Percentiles rank a stretch among this genome's conserved stretches.
These are phyloP conservation scores for Trissolcus japonicus DNA, from an alignment of 2,888 invertebrate genomes.

Conservation along the genomic window DNA sequence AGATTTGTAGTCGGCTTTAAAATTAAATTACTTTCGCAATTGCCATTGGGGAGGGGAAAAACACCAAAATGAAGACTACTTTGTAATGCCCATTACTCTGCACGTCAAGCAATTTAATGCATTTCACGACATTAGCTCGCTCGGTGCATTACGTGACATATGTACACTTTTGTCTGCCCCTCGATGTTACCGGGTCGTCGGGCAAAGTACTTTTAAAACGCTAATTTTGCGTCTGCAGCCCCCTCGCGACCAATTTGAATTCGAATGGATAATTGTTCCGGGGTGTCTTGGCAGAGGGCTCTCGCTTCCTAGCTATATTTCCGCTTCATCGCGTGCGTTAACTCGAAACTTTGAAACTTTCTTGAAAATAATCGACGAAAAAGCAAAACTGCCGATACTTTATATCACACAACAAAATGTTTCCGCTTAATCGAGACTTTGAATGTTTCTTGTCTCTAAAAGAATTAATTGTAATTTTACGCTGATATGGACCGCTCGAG, in stretches of 20 bases:
- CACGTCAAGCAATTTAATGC: conserved; percentile 29
- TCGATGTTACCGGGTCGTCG: conserved; percentile 9
- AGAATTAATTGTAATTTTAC: no score
- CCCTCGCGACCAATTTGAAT: conserved; percentile 62
- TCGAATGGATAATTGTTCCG: conserved; percentile 62
- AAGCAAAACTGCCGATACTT: no score
- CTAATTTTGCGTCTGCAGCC: conserved; percentile 57
- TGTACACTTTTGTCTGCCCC: conserved; percentile 29
- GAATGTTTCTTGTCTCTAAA: no score
- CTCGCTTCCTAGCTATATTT: conserved; percentile 9
- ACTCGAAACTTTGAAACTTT: conserved; percentile 43
- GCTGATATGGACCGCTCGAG: no score
- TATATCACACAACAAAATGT: no score
- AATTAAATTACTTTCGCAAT: background rate
- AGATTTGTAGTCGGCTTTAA: background rate
- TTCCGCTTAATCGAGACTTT: conserved; percentile 8
- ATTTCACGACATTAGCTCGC: conserved; percentile 19
- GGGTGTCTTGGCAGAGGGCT: conserved; percentile 39
- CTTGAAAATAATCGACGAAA: conserved; percentile 16
- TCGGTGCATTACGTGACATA: conserved; percentile 37
- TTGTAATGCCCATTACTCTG: conserved; percentile 5
- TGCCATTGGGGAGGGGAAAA: background rate
- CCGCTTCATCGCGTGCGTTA: conserved; percentile 49
- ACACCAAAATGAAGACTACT: background rate
- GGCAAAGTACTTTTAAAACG: conserved; percentile 53